Evolutionary conservation across 2,888 invertebrate species (phyloP), one percentile per base, ranked within the genome.

Genomic region (Ophion obscuratus): DNA sequence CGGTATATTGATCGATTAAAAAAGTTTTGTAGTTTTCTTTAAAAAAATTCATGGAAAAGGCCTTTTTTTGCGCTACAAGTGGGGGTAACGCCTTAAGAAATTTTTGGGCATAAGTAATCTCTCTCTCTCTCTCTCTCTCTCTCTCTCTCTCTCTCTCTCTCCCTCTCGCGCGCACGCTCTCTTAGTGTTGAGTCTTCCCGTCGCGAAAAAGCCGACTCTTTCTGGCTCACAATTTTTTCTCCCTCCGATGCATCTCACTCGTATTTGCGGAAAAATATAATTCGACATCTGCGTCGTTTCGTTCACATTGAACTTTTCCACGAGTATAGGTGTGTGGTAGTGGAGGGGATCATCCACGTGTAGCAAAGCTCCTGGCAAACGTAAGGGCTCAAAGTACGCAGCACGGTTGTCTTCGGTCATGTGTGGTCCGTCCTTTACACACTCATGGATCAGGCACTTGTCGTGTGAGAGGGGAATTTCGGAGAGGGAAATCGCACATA

Each of bases 151-250:
- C 47, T 44, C 44, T 44, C 14, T 14, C 31, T 31, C 27, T 64
- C 2, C 6, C 9, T 2, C 47, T 66, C 68, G 74, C 84, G 71
- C 64, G 73, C 82, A 47, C 84, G 40, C 47, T 85, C 78, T 85
- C 82, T 57, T 73, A 36, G 85, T 36, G 78, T 77, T 20, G 61
- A 61, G 17, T 20, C 20, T 61, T 20, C n/a, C 61, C 17, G 9
- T 10, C 24, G 24, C 24, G 24, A 24, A 53, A 53, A 53, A 53
- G 2, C 9, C 61, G n/a, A 17, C 27, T 11, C 64, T 14, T 81
- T 79, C 68, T 78, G 85, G 44, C 61, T 57, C n/a, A 61, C 75
- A 47, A 36, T 84, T 77, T 62, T 73, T 61, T 87, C 87, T 66
- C 71, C 11, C 87, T 59, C 66, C 36, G 44, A 27, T 67, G 11